Evolutionary conservation across 2,888 invertebrate species (phyloP).

Genomic region (Lydus trimaculatus): DNA sequence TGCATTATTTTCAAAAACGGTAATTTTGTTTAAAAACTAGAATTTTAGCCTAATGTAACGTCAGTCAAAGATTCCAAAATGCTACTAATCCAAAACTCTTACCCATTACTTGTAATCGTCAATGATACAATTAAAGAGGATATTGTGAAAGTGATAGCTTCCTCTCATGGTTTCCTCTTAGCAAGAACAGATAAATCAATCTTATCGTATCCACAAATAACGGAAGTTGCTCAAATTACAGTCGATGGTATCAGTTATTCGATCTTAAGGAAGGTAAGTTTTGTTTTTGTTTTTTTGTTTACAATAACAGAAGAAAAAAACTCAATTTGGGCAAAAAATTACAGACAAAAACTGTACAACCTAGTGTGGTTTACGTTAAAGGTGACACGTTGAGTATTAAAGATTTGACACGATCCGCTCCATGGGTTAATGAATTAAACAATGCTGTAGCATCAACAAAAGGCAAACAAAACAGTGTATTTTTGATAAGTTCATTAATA

Average conservation of each 20-base stretch:
- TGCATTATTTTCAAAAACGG: neutral
- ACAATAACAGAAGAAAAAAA: too few species aligned
- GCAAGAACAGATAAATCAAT: constrained; percentile 44
- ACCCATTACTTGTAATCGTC: constrained; percentile 51
- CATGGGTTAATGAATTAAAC: constrained; percentile 52
- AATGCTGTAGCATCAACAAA: constrained; percentile 36
- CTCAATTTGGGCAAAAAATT: too few species aligned
- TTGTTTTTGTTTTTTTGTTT: neutral
- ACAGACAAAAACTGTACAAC: constrained; percentile 36
- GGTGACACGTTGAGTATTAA: constrained; percentile 51
- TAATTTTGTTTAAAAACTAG: neutral
- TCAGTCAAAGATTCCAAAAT: constrained; percentile 48
- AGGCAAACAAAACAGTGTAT: constrained; percentile 41
- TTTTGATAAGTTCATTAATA: constrained; percentile 47
- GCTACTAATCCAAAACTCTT: constrained; percentile 48
- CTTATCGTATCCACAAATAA: constrained; percentile 40
- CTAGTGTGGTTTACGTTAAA: constrained; percentile 46
- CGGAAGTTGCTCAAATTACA: constrained; percentile 47
- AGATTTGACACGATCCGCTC: constrained; percentile 47
- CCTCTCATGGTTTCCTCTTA: constrained; percentile 50
- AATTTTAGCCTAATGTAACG: constrained; percentile 50
- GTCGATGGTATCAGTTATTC: constrained; percentile 48
- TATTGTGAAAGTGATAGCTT: constrained; percentile 46
- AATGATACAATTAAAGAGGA: constrained; percentile 49
- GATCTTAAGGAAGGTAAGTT: constrained; percentile 49